These are phyloP conservation scores for Cheilosia vernalis DNA, from an alignment of 2,888 invertebrate species.

Conservation along the genomic window DNA sequence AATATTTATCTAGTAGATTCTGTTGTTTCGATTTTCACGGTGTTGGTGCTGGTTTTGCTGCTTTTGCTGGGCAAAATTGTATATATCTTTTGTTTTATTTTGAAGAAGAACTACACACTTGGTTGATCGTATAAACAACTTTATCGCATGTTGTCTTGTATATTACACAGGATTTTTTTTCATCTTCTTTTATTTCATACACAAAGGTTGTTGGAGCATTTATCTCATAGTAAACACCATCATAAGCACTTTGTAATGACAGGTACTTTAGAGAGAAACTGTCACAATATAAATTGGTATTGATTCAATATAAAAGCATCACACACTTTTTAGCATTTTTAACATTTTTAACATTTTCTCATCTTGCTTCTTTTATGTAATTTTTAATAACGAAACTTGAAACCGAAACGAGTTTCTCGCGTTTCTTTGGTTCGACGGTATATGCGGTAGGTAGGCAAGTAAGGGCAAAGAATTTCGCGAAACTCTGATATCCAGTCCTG, in stretches of 20 bases:
- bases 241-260: slow-evolving; percentile 9
- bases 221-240: slow-evolving; percentile 32
- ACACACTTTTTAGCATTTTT: slow-evolving; percentile 28
- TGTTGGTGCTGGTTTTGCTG: slow-evolving; percentile 13
- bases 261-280: slow-evolving; percentile 11
- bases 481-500: slow-evolving; percentile 31
- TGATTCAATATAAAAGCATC: slow-evolving; percentile 23
- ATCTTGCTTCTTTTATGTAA: slow-evolving; percentile 5
- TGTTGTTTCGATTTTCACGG: slow-evolving; percentile 8
- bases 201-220: slow-evolving; percentile 39
- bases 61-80: slow-evolving; percentile 30
- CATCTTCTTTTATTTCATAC: background rate
- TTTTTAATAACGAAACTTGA: slow-evolving; percentile 45
- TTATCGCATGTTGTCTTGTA: slow-evolving; percentile 48
- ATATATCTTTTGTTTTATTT: slow-evolving; percentile 17
- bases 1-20: slow-evolving; percentile 51
- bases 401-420: slow-evolving; percentile 67
- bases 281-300: slow-evolving; percentile 41
- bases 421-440: slow-evolving; percentile 14
- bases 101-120: slow-evolving; percentile 44
- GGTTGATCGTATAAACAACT: slow-evolving; percentile 48
- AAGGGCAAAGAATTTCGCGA: slow-evolving; percentile 47
- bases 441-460: background rate
- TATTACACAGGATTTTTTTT: slow-evolving; percentile 16
- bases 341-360: slow-evolving; percentile 9